Base-by-base conservation (phyloP, 2,797 vertebrate genomes). In the Buphagus erythrorhynchus region DNA sequence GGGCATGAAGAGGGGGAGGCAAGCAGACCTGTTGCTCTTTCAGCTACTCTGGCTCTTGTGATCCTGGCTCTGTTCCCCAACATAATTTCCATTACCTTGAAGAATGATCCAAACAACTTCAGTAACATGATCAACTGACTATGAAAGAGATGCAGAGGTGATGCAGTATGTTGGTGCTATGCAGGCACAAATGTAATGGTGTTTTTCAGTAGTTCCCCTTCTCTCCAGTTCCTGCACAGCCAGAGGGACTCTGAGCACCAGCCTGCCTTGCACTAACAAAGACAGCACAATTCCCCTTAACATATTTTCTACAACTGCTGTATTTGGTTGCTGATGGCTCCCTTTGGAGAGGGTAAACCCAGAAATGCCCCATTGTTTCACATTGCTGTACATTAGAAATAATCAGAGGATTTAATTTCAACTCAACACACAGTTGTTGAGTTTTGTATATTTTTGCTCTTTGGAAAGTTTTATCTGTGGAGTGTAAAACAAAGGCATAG, bases 41-140 rank as follows among this genome's bases (percentile, higher is more conserved):
- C 48, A 77, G 72, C 62, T 77, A 10, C 54, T 55, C 77, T 45
- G 45, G 36, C 46, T 95, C 43, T 54, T 66, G 29, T 69, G 68
- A 40, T 73, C 52, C 51, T 88, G 68, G 45, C 42, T 74, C 78
- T 86, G 52, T 25, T 92, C 38, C 61, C 38, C 46, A 66, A 4
- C 3, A 25, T 45, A 58, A 93, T 75, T 94, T 83, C 43, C 35
- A 69, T 89, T 46, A 78, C 72, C 81, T 83, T 91, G 72, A 88
- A 93, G 82, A 93, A 89, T 1, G 0, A 52, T 81, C 43, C 65
- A 73, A 86, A 91, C 29, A 51, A 81, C 68, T 83, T 57, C 54
- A 87, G 84, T 10, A 83, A 59, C 16, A 55, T 6, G 46, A 78
- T 52, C 75, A 81, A 58, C 85, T 3, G 8, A 51, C 18, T 22